A percentile compares a stretch with the other conserved stretches of the same genome.
phyloP scores from a whole-genome alignment of 1,140 invertebrate species.

The Panulirus ornatus region DNA sequence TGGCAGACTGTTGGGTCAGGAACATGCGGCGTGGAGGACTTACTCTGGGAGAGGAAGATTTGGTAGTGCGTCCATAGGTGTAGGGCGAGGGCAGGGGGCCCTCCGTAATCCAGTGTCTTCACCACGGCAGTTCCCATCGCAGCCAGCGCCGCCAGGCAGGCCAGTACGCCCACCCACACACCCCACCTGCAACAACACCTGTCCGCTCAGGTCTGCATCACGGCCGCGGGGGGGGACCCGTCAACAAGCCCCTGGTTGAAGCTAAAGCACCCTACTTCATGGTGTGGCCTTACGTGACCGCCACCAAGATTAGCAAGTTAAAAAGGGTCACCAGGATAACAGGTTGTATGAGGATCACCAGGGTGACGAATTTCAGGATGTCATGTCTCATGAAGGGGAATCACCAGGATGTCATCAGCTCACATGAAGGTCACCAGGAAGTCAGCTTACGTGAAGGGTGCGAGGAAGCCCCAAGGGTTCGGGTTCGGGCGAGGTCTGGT shows the following conservation, averaged over 20 bases:
- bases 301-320: background rate
- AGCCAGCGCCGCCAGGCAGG: background rate
- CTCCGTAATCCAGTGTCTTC: background rate
- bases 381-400: no score
- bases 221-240: no score
- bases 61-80: constrained; percentile 23
- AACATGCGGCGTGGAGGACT: background rate
- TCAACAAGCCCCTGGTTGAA: background rate
- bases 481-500: constrained; percentile 27
- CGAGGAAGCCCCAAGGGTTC: constrained; percentile 47
- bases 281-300: background rate
- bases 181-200: constrained; percentile 14
- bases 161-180: constrained; percentile 10
- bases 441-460: constrained; percentile 48
- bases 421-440: no score
- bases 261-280: background rate
- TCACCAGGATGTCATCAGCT: no score
- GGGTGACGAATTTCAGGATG: background rate
- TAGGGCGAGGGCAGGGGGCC: background rate
- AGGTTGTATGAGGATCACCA: background rate
- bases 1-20: background rate
- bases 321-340: background rate
- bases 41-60: constrained; percentile 31
- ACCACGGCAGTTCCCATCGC: background rate
- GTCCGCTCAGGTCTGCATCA: background rate